phyloP scores from a whole-genome alignment of 2,797 vertebrate genomes.

The Epinephelus awoara region DNA sequence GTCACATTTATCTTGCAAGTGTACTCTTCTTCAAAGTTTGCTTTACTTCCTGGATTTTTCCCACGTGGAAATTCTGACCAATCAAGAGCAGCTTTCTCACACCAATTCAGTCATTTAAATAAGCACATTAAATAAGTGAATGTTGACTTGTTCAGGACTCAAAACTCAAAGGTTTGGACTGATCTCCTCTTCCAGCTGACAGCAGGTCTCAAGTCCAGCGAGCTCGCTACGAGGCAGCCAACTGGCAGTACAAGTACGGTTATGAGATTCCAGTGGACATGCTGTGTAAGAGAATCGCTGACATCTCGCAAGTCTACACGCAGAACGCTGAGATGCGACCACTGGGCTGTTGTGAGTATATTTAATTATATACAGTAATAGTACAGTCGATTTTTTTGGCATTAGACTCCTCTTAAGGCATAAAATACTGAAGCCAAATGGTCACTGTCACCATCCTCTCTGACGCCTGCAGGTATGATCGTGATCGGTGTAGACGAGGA shows the following conservation, averaged over 20 bases:
- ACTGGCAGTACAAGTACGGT: constrained; percentile 99
- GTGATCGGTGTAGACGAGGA: constrained; percentile 96
- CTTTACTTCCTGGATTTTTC: no score
- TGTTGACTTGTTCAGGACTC: no score
- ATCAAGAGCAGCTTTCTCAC: no score
- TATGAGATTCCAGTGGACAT: constrained; percentile 99
- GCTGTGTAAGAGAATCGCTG: constrained; percentile 97
- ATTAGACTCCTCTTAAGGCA: not conserved
- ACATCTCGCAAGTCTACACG: constrained; percentile 99
- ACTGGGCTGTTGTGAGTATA: constrained; percentile 95
- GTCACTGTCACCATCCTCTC: not conserved
- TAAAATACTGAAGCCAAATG: not conserved
- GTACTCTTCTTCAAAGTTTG: no score
- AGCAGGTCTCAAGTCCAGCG: constrained; percentile 98
- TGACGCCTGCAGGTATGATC: constrained; percentile 91
- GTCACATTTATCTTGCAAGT: no score
- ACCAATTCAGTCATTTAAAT: no score
- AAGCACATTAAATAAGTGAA: no score
- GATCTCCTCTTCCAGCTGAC: constrained; percentile 86
- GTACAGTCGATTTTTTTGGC: not conserved
- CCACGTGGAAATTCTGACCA: no score
- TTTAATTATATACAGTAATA: no score
- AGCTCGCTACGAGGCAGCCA: constrained; percentile 96
- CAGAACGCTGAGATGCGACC: constrained; percentile 99
- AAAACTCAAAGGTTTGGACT: no score